Conservation (phyloP, 2,113 vertebrate genomes). For the Melospiza georgiana region DNA sequence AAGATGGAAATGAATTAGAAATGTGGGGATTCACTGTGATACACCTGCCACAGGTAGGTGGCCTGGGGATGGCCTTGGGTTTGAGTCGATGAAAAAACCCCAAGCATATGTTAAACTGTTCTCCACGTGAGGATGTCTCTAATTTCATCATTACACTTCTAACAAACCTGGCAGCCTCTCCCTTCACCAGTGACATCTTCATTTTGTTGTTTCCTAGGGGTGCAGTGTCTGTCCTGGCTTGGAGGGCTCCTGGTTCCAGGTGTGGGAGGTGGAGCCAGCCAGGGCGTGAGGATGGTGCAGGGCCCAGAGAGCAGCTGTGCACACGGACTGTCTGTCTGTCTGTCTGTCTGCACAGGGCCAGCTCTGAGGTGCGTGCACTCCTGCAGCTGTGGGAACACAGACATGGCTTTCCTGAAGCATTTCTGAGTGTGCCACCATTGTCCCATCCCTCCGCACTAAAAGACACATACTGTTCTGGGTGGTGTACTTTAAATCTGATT, state of each 20-base stretch:
- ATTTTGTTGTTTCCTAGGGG: neutral
- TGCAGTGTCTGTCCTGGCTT: neutral
- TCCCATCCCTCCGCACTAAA: neutral
- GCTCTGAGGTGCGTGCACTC: fast-evolving
- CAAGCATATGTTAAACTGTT: neutral
- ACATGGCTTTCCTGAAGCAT: fast-evolving
- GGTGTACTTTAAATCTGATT: neutral
- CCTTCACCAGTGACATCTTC: conserved; percentile 19
- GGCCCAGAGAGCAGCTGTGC: fast-evolving
- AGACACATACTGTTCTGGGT: fast-evolving
- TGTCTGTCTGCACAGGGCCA: fast-evolving
- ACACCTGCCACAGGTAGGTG: neutral
- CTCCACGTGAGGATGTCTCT: neutral
- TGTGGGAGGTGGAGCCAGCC: neutral
- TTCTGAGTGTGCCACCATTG: fast-evolving
- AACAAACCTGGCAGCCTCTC: conserved; percentile 11
- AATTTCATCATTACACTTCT: neutral
- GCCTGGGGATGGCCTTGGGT: neutral
- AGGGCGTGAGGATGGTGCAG: neutral
- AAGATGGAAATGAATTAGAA: neutral
- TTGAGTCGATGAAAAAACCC: neutral
- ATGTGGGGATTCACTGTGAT: neutral
- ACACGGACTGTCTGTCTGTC: neutral
- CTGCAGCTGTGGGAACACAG: fast-evolving
- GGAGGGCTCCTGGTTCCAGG: neutral